A percentile compares a stretch with the other conserved stretches of the same genome.
Conservation (phyloP, 2,113 vertebrate genomes). For the Cheirogaleus medius region DNA sequence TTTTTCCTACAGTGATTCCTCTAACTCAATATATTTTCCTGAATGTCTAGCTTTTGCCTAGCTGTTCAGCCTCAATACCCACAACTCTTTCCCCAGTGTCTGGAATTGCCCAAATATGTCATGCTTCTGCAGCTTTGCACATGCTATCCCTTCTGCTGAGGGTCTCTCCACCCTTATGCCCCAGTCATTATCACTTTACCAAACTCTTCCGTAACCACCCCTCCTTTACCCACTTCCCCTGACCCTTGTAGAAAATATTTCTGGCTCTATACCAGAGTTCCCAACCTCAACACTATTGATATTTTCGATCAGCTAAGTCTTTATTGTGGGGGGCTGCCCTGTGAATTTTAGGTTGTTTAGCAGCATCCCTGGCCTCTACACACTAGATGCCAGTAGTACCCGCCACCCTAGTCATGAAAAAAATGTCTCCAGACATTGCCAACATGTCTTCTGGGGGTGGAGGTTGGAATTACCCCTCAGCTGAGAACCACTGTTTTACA, state of each 20-base stretch:
- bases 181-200: neutral
- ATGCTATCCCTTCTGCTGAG: neutral
- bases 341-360: neutral
- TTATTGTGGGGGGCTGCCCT: neutral
- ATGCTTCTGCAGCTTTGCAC: neutral
- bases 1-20: neutral
- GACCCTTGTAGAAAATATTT: neutral
- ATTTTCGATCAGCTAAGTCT: neutral
- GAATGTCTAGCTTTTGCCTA: neutral
- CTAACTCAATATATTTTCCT: neutral
- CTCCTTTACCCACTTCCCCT: neutral
- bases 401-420: neutral
- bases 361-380: neutral
- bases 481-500: neutral
- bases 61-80: neutral
- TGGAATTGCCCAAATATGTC: neutral
- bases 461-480: neutral
- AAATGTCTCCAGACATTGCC: neutral
- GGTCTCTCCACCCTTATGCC: neutral
- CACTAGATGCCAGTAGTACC: neutral
- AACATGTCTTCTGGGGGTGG: neutral
- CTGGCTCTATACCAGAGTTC: neutral
- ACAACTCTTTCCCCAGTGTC: neutral
- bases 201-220: neutral
- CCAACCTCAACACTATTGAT: neutral